Evolutionary conservation across 2,797 vertebrate species (phyloP), one percentile per base, ranked within the genome.

Genomic region (Hydrophis major): DNA sequence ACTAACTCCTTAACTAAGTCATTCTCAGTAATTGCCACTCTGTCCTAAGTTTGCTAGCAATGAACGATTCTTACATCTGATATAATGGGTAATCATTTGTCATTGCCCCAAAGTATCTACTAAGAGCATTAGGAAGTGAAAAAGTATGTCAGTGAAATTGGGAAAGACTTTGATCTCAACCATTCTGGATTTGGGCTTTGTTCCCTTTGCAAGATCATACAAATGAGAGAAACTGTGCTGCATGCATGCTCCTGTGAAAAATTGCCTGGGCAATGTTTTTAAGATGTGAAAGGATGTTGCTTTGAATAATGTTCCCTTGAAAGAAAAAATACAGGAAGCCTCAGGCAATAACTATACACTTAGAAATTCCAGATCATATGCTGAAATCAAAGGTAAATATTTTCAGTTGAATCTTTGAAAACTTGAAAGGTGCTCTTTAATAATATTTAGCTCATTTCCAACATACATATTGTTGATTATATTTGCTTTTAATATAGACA

Each of bases 311-410:
- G 63, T 92, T 92, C 47, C 74, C 74, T 83, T 83, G 37, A 47
- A 83, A 83, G 74, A 83, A 83, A 83, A 47, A 83, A 66, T 42
- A 57, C 42, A 42, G 89, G 87, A 93, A 93, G 53, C 90, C 91
- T 87, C n/a, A 0, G 74, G 88, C 89, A 92, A 89, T 92, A 69
- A 47, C 69, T 47, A 32, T 28, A 69, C 89, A 92, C 89, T 90
- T 93, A 57, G 88, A 90, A 94, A 95, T 93, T 94, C 94, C 91
- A 94, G 27, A 92, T 88, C 47, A 89, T 89, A 86, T 27, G 86
- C n/a, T 20, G 32, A 88, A 42, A 89, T 66, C 59, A 91, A 86
- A 92, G 86, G 47, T 69, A 91, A 63, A 66, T 56, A 91, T 86
- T 89, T 56, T 50, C 20, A 28, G 22, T 27, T 55, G 27, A n/a